Evolutionary conservation across 2,797 vertebrate genomes (phyloP).

Genomic region (Coreius guichenoti): DNA sequence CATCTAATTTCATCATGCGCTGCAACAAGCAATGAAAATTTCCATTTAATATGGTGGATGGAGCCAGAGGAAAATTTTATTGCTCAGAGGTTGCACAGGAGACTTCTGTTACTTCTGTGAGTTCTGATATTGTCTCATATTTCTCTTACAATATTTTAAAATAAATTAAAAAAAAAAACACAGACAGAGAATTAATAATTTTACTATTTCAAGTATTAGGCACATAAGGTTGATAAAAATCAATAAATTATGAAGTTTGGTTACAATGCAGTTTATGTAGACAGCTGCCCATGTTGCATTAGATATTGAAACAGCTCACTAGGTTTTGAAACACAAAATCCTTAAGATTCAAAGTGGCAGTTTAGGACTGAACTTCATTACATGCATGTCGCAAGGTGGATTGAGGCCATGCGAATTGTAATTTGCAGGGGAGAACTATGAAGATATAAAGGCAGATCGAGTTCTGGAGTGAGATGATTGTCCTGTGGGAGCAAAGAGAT

Average conservation of each 20-base stretch:
- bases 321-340: constrained; percentile 13
- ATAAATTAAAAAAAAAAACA: neutral
- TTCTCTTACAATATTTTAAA: neutral
- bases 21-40: neutral
- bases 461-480: constrained; percentile 31
- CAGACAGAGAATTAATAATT: neutral
- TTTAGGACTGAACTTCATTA: constrained; percentile 16
- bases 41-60: neutral
- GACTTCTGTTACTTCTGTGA: too few relatives aligned
- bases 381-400: constrained; percentile 4
- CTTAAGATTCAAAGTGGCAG: constrained; percentile 22
- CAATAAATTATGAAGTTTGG: neutral
- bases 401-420: neutral
- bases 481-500: constrained; percentile 30
- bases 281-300: neutral
- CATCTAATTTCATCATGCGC: neutral
- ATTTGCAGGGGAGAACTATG: constrained; percentile 28
- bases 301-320: neutral
- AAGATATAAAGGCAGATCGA: constrained; percentile 23
- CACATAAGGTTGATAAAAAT: neutral
- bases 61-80: neutral
- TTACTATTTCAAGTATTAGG: neutral
- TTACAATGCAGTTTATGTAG: neutral
- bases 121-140: neutral
- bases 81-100: neutral